Evolutionary conservation across 2,797 vertebrate species (phyloP).

Genomic region (Pterois miles): DNA sequence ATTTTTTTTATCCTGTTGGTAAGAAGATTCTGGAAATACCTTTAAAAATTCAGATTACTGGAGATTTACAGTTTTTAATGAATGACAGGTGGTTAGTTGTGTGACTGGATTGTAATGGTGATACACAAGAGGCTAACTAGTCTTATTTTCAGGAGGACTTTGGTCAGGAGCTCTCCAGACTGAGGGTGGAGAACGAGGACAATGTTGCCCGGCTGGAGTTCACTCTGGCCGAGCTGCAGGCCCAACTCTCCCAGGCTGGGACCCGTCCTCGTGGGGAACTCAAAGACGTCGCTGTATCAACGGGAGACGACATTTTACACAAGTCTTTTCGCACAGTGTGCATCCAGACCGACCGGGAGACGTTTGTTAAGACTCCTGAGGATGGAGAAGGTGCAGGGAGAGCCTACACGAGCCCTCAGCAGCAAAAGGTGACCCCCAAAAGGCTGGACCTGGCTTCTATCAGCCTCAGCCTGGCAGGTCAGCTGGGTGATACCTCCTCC

Average conservation of each 20-base stretch:
- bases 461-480: slow-evolving; percentile 75
- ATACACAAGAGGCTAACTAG: background rate
- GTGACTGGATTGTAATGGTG: background rate
- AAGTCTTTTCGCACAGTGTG: slow-evolving; percentile 88
- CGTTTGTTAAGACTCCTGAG: slow-evolving; percentile 85
- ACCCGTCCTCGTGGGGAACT: slow-evolving; percentile 71
- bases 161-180: slow-evolving; percentile 85
- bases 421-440: slow-evolving; percentile 78
- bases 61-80: background rate
- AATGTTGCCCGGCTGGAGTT: slow-evolving; percentile 83
- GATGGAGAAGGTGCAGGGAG: slow-evolving; percentile 70
- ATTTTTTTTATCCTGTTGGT: background rate
- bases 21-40: background rate
- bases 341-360: slow-evolving; percentile 94
- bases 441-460: slow-evolving; percentile 88
- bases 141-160: slow-evolving; percentile 84
- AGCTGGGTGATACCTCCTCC: slow-evolving; percentile 38
- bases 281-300: slow-evolving; percentile 87
- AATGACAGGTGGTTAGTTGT: background rate
- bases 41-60: background rate
- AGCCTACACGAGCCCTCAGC: slow-evolving; percentile 69
- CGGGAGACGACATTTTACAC: slow-evolving; percentile 82
- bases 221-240: slow-evolving; percentile 81
- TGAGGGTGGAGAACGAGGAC: slow-evolving; percentile 87
- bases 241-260: slow-evolving; percentile 77